A percentile compares a stretch with the other conserved stretches of the same genome.
These are phyloP conservation scores for Rhinogobio ventralis DNA, from an alignment of 2,797 vertebrate species.

Conservation along the genomic window DNA sequence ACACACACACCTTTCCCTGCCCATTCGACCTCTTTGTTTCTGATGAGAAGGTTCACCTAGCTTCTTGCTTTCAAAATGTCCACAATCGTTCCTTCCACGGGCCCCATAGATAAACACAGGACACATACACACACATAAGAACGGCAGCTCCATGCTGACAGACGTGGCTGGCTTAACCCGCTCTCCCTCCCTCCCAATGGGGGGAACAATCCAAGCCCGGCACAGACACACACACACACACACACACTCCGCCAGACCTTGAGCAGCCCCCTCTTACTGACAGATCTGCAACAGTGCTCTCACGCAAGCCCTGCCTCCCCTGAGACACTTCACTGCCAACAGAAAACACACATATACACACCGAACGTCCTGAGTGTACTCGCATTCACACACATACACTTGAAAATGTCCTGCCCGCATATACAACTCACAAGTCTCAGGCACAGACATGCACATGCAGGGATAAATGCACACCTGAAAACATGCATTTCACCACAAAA, in stretches of 20 bases:
- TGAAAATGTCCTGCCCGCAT: slow-evolving; percentile 37
- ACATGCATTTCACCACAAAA: slow-evolving; percentile 13
- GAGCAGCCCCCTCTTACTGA: slow-evolving; percentile 61
- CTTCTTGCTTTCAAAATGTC: slow-evolving; percentile 27
- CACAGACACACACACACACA: slow-evolving; percentile 37
- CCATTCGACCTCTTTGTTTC: slow-evolving; percentile 7
- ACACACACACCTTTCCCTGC: neutral
- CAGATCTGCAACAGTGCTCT: slow-evolving; percentile 61
- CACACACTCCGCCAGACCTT: slow-evolving; percentile 58
- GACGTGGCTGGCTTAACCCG: slow-evolving; percentile 26
- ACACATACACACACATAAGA: slow-evolving; percentile 35
- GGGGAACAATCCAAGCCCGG: slow-evolving; percentile 25
- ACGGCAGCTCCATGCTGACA: slow-evolving; percentile 31
- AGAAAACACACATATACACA: slow-evolving; percentile 60
- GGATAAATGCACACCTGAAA: neutral
- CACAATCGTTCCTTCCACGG: slow-evolving; percentile 7
- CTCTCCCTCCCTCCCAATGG: slow-evolving; percentile 27
- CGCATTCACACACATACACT: slow-evolving; percentile 18
- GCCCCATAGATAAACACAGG: neutral
- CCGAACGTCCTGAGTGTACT: slow-evolving; percentile 27
- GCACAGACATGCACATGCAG: slow-evolving; percentile 28
- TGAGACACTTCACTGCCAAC: slow-evolving; percentile 63
- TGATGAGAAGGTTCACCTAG: slow-evolving; percentile 14
- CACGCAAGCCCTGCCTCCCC: slow-evolving; percentile 62
- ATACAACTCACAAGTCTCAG: slow-evolving; percentile 34